Conservation (phyloP, 2,113 vertebrate genomes). For the Notothenia coriiceps region DNA sequence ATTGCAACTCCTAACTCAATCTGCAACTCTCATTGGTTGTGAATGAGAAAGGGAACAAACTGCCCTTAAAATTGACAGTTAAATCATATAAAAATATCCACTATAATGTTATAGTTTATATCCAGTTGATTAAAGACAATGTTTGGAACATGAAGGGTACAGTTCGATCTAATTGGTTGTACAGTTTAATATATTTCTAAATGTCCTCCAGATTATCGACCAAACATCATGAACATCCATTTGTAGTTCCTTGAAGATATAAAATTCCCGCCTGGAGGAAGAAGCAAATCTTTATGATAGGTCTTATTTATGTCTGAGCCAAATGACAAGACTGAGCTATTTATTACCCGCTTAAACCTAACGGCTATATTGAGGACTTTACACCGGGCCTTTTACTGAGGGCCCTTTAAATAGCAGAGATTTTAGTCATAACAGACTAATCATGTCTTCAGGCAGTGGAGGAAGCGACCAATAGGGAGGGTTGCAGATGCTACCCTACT, state of each 20-base stretch:
- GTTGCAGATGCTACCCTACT: slow-evolving; percentile 12
- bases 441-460: slow-evolving; percentile 28
- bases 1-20: too few species aligned
- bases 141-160: too few species aligned
- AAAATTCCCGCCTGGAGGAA: background rate
- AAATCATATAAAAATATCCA: too few species aligned
- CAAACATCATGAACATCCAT: background rate
- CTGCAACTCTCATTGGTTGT: too few species aligned
- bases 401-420: slow-evolving; percentile 57
- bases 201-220: slow-evolving; percentile 4
- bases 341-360: slow-evolving; percentile 52
- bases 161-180: background rate
- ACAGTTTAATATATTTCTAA: background rate
- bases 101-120: too few species aligned
- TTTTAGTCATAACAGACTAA: slow-evolving; percentile 48
- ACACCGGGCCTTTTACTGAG: slow-evolving; percentile 45
- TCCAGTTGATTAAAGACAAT: too few species aligned
- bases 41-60: too few species aligned
- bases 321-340: slow-evolving; percentile 54
- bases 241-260: slow-evolving; percentile 36
- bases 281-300: slow-evolving; percentile 44
- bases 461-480: slow-evolving; percentile 1
- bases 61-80: too few species aligned
- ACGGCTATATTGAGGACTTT: slow-evolving; percentile 38
- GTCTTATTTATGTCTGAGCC: slow-evolving; percentile 45